Base-by-base conservation (phyloP, 2,888 invertebrate genomes). In the Tachina grossa region DNA sequence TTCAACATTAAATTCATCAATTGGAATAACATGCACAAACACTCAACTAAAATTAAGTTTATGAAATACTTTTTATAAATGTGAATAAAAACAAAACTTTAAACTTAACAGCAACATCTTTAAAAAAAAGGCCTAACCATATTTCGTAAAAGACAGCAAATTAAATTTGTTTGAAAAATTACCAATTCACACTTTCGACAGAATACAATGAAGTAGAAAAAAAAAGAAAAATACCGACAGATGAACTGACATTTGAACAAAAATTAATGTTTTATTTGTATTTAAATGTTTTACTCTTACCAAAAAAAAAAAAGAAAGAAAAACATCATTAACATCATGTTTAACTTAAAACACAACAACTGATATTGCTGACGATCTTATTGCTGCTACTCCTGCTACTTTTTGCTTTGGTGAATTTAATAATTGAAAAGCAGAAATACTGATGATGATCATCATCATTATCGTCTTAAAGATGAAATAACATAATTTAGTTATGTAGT, bases 171-270 rank as follows among this genome's bases (percentile, higher is more conserved):
- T 69, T 61, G 9, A 63, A 71, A 51, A 69, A 63, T 57, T 72
- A 77, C 71, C 72, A 77, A 59, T 83, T 83, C 74, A 83, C 78
- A 83, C 72, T 77, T 72, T 4, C 51, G 31, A 74, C 22, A 57
- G 51, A n/a, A 49, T 51, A 51, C 63, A 80, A 66, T 2, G 13
- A 69, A 61, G 19, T 31, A 41, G 43, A 10, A n/a, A 55, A 14
- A 66, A 43, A n/a, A 1, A n/a, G n/a, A 65, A n/a, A 19, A 39
- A 49, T 16, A 22, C 61, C 43, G 14, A 43, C 66, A 22, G 76
- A 53, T 53, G 16, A 59, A 74, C 79, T 63, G 77, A 81, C 81
- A 84, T 43, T 75, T 76, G 39, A 49, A 31, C 31, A 80, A n/a
- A 69, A 61, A 71, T 69, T 77, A 55, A 75, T 81, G 41, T 71